Conservation (phyloP, 1,140 invertebrate species). For the Drosophila takahashii region DNA sequence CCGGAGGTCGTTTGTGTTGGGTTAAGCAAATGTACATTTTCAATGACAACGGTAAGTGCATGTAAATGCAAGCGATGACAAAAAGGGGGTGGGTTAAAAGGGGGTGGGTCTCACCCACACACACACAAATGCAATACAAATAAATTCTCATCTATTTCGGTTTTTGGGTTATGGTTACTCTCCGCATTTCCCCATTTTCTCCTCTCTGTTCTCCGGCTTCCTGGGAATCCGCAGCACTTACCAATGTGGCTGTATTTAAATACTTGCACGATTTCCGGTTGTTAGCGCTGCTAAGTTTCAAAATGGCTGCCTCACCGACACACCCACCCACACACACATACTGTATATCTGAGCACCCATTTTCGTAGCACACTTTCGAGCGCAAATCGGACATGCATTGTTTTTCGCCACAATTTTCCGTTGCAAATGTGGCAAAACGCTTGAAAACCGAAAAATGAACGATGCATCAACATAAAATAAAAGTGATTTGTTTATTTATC, state of each 20-base stretch:
- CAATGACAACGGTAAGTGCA: slow-evolving; percentile 81
- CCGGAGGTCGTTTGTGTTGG: slow-evolving; percentile 1
- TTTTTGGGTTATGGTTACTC: slow-evolving; percentile 62
- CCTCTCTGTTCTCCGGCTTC: too few species aligned
- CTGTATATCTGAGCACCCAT: slow-evolving; percentile 8
- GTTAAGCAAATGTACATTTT: slow-evolving; percentile 71
- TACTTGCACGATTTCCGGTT: slow-evolving; percentile 82
- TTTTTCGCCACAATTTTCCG: slow-evolving; percentile 22
- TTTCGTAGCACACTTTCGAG: slow-evolving; percentile 65
- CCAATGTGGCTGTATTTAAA: slow-evolving; percentile 73
- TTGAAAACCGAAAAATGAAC: slow-evolving; percentile 12
- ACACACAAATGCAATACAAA: slow-evolving; percentile 55
- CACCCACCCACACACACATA: slow-evolving; percentile 17
- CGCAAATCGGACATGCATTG: slow-evolving; percentile 26
- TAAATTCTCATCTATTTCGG: slow-evolving; percentile 79
- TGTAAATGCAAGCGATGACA: slow-evolving; percentile 73
- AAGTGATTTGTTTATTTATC: too few species aligned
- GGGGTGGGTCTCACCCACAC: slow-evolving; percentile 6
- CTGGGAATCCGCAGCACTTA: slow-evolving; percentile 55
- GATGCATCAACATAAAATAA: neutral
- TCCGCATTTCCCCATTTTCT: neutral
- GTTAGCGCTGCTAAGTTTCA: slow-evolving; percentile 73
- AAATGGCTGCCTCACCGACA: slow-evolving; percentile 65
- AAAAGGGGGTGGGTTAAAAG: slow-evolving; percentile 2
- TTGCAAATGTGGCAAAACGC: slow-evolving; percentile 24